Percentiles rank a stretch among this genome's conserved stretches.
Evolutionary conservation across 2,797 vertebrate species (phyloP).

Genomic region (Liparis tanakae): DNA sequence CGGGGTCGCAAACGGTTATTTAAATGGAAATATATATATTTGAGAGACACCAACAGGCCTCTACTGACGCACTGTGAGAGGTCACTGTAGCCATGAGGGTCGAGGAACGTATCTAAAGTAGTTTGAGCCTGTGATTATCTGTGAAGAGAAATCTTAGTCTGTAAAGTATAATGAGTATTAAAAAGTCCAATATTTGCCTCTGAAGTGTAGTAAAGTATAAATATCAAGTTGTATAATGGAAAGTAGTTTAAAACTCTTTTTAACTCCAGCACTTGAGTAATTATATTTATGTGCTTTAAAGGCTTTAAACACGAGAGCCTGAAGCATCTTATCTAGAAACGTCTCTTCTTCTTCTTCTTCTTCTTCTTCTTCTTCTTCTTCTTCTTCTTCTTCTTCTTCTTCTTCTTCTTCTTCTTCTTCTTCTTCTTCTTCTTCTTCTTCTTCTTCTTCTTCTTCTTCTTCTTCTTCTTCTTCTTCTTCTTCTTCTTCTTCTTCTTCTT

Average conservation of each 20-base stretch:
- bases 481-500: constrained; percentile 24
- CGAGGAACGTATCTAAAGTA: not conserved
- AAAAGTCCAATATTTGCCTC: not conserved
- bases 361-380: constrained; percentile 28
- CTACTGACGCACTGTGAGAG: not conserved
- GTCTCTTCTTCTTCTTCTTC: not conserved
- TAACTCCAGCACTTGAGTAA: not conserved
- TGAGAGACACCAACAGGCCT: not conserved
- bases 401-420: constrained; percentile 25
- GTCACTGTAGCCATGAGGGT: not conserved
- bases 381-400: not conserved
- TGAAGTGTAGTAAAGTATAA: not conserved
- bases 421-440: not conserved
- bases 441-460: constrained; percentile 25
- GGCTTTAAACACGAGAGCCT: not conserved
- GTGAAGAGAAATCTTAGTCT: not conserved
- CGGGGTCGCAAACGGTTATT: not conserved
- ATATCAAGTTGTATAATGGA: not conserved
- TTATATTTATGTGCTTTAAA: not conserved
- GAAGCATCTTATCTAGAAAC: constrained; percentile 21
- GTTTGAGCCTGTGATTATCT: not conserved
- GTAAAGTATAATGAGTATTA: not conserved
- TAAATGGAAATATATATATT: not conserved
- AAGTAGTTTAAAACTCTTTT: not conserved
- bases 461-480: not conserved